A percentile compares a stretch with the other conserved stretches of the same genome.
phyloP scores from a whole-genome alignment of 2,797 vertebrate genomes.

The Clarias fuscus region DNA sequence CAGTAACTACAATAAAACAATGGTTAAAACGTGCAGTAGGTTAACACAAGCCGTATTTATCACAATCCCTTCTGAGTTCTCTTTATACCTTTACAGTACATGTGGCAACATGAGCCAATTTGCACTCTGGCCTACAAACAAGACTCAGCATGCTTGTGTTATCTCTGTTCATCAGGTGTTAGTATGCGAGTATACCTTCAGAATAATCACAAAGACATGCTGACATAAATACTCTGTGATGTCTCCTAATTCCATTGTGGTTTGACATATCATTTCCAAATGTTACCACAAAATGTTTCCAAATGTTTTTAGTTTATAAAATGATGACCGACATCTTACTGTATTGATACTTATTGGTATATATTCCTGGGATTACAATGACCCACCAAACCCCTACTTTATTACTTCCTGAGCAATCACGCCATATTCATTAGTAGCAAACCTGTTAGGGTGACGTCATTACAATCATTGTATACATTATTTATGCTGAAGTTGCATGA shows the following conservation, averaged over 20 bases:
- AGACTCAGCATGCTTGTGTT: background rate
- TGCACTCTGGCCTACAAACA: background rate
- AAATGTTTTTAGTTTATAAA: background rate
- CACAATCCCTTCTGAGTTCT: background rate
- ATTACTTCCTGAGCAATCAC: background rate
- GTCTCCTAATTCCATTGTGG: background rate
- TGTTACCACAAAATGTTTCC: no score
- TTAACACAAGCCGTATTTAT: background rate
- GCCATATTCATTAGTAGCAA: background rate
- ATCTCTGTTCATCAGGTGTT: background rate
- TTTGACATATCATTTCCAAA: background rate
- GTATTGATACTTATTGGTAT: background rate
- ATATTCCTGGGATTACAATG: background rate
- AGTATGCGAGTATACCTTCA: background rate
- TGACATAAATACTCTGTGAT: background rate
- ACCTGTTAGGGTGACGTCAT: background rate
- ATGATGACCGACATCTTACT: background rate
- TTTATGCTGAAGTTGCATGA: background rate
- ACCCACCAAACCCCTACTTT: background rate
- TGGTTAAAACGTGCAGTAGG: background rate
- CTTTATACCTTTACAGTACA: background rate
- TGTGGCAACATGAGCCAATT: background rate
- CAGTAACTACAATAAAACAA: background rate
- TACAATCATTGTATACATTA: background rate
- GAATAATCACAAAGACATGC: constrained; percentile 5